phyloP scores from a whole-genome alignment of 2,113 vertebrate genomes.

The Xenopus tropicalis region UCB_Xtro_10.0 CM004449.2:92934001-92934500 shows the following conservation, averaged over 20 bases:
- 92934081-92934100: too few species aligned
- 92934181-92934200: not conserved
- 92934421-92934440: not conserved
- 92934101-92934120: too few species aligned
- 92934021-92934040: too few species aligned
- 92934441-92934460: not conserved
- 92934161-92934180: too few species aligned
- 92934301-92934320: slow-evolving; percentile 17
- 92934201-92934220: slow-evolving; percentile 3
- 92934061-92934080: too few species aligned
- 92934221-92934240: slow-evolving; percentile 3
- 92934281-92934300: not conserved
- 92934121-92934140: too few species aligned
- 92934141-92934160: too few species aligned
- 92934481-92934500: not conserved
- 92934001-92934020: too few species aligned
- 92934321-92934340: not conserved
- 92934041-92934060: too few species aligned
- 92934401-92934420: not conserved
- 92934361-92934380: not conserved
- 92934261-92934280: not conserved
- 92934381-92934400: slow-evolving; percentile 23
- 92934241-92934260: slow-evolving; percentile 11
- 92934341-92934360: not conserved
- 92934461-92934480: not conserved